Base-by-base conservation (phyloP, 2,888 invertebrate genomes). In the Drosophila subquinaria region DNA sequence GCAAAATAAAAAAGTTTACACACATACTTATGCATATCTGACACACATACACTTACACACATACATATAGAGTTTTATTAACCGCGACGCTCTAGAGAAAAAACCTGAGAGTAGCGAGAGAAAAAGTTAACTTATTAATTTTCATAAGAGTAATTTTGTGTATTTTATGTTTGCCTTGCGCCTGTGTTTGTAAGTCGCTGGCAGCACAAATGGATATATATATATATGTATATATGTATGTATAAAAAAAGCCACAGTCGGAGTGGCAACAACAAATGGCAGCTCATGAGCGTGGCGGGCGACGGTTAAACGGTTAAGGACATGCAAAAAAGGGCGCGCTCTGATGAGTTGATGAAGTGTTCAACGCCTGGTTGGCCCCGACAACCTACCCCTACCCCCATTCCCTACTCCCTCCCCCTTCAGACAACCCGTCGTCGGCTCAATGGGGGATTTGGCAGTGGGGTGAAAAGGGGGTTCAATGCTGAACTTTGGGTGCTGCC, bases 71-170 rank as follows among this genome's bases (percentile, higher is more conserved):
- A 62, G 56, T 43, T 45, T 50, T 57, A 57, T 36, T 57, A 57
- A 47, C 57, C 57, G 57, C 57, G 56, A 57, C 57, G 57, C 57
- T 57, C 47, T 47, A 57, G 47, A 85, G 76, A 51, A 67, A 68
- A 2, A 72, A 83, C 73, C 68, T 82, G 80, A 53, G 68, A 66
- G 53, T 61, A 72, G 75, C 45, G 69, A 67, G 68, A 61, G 73
- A 78, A 80, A 79, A 90, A 91, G 79, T 88, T 82, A 77, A 90
- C 90, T 90, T 90, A 90, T 91, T 91, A 91, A 90, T 91, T 91
- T 90, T 86, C 89, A 87, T 91, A 91, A 90, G 88, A 90, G 90
- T 89, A 90, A 90, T 90, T 90, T 85, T 89, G 90, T 91, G 91
- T 91, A 85, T 79, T 89, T 88, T 83, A 83, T 72, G 81, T 82